A percentile compares a stretch with the other conserved stretches of the same genome.
Evolutionary conservation across 1,140 invertebrate genomes (phyloP).

Genomic region (Parapsyche elsis): DNA sequence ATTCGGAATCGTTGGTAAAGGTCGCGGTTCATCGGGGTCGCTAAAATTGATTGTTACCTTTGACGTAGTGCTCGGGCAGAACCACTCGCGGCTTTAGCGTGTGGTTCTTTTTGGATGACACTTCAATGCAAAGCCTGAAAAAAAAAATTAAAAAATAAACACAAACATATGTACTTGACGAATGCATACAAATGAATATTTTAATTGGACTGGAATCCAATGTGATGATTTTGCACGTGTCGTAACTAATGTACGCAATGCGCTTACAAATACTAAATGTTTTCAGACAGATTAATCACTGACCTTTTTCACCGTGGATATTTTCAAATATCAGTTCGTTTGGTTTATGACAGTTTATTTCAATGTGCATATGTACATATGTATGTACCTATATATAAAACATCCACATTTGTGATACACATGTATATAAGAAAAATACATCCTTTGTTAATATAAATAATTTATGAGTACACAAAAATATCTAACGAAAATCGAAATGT

Average conservation of each 20-base stretch:
- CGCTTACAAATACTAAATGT: too few relatives aligned
- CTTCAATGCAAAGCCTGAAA: slow-evolving; percentile 67
- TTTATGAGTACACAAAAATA: too few relatives aligned
- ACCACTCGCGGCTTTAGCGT: slow-evolving; percentile 73
- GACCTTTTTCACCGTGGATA: too few relatives aligned
- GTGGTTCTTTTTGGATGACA: slow-evolving; percentile 69
- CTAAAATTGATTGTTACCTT: slow-evolving; percentile 68
- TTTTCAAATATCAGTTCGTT: too few relatives aligned
- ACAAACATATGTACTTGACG: neutral
- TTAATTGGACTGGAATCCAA: too few relatives aligned
- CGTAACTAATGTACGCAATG: too few relatives aligned
- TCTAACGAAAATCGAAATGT: too few relatives aligned
- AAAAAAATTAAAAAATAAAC: neutral
- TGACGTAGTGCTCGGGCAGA: slow-evolving; percentile 76
- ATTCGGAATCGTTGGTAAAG: slow-evolving; percentile 26
- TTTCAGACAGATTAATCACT: too few relatives aligned
- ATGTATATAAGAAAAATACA: neutral
- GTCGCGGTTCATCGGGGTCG: slow-evolving; percentile 6
- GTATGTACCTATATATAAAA: neutral
- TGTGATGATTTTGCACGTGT: too few relatives aligned
- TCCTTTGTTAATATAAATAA: neutral
- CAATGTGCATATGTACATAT: neutral
- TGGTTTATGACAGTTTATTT: too few relatives aligned
- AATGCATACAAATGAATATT: too few relatives aligned
- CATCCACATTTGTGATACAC: too few relatives aligned